Evolutionary conservation across 2,797 vertebrate genomes (phyloP).

Genomic region (Lophius americanus): DNA sequence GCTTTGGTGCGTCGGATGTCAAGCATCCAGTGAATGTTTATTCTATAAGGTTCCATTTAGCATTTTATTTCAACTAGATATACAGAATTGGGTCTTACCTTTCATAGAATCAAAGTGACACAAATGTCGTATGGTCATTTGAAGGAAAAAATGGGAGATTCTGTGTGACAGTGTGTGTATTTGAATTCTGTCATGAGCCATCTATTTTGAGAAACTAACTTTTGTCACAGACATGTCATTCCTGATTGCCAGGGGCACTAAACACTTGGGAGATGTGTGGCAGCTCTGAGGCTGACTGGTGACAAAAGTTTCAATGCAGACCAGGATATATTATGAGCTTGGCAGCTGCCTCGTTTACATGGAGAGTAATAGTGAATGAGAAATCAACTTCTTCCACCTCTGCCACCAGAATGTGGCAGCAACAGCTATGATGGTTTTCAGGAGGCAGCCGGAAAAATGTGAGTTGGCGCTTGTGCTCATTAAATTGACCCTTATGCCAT

Average conservation of each 20-base stretch:
- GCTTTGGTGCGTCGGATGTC: neutral
- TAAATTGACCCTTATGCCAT: constrained; percentile 72
- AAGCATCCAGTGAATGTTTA: neutral
- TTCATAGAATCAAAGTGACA: neutral
- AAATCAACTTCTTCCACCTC: constrained; percentile 69
- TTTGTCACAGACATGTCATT: constrained; percentile 43
- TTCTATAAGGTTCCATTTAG: neutral
- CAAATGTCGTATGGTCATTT: neutral
- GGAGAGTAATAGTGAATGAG: constrained; percentile 70
- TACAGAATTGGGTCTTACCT: accelerated
- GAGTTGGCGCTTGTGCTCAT: constrained; percentile 67
- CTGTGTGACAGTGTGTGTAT: constrained; percentile 5
- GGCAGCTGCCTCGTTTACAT: constrained; percentile 64
- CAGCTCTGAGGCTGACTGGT: constrained; percentile 57
- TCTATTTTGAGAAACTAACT: constrained; percentile 47
- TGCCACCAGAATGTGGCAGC: constrained; percentile 68
- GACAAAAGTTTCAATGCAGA: constrained; percentile 61
- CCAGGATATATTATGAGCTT: constrained; percentile 62
- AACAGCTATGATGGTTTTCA: constrained; percentile 58
- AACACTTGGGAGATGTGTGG: constrained; percentile 25
- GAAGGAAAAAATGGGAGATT: neutral
- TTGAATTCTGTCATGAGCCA: constrained; percentile 18
- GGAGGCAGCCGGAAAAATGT: constrained; percentile 63
- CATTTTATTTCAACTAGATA: neutral
- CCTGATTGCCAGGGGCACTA: constrained; percentile 35